Base-by-base conservation (phyloP, 2,888 invertebrate species). In the Phengaris arion region DNA sequence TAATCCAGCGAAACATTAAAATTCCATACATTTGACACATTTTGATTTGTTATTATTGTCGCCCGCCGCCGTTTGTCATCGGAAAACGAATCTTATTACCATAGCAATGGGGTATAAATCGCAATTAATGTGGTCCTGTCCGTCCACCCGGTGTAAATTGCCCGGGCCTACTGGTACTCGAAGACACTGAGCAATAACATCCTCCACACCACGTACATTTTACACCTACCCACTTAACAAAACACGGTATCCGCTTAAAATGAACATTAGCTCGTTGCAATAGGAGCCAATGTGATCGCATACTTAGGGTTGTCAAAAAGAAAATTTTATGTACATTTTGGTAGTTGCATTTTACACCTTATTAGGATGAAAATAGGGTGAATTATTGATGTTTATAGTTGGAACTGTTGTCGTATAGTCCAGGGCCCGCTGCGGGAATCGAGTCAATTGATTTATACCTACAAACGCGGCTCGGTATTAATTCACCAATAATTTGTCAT, bases 401-500 rank as follows among this genome's bases (percentile, higher is more conserved):
- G 45, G 76, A 77, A 76, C 81, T 80, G 78, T 81, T 80, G 81
- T 81, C 76, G 78, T 79, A 79, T 78, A 82, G 83, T 83, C 83
- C 83, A 83, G 82, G 83, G 84, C 88, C 87, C 80, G 86, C 86
- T 89, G 89, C 81, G 87, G 83, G 82, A 82, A 85, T 85, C 85
- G 85, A 86, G 83, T 83, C 81, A 82, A 86, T 88, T 90, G 89
- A 90, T 90, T 89, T 90, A 90, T 89, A 81, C 84, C 81, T 84
- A 88, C 87, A 83, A 87, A 86, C 83, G 82, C 82, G 82, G 79
- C 83, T 85, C 83, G 82, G 87, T 88, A 89, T 90, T 90, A 89
- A 90, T 91, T 90, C 91, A 87, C 85, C 85, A 82, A 88, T 87
- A 87, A 91, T 91, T 91, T 91, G 91, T 91, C 91, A 88, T 89